Evolutionary conservation across 1,140 invertebrate species (phyloP).

Genomic region (Camponotus vicinus): DNA sequence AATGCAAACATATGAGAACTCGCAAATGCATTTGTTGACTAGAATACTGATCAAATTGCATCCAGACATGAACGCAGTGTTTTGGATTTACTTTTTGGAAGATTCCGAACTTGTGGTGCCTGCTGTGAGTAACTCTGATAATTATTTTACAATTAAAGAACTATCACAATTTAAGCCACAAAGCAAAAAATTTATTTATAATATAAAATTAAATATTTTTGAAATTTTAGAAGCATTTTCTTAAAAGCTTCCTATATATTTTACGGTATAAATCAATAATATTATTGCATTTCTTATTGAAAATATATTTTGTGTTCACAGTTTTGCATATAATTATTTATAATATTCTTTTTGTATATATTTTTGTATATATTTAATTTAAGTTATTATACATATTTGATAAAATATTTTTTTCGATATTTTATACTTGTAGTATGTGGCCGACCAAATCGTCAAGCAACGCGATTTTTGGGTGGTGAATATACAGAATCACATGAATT

Average conservation of each 20-base stretch:
- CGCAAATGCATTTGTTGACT: constrained; percentile 13
- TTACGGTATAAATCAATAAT: not conserved
- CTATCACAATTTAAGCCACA: not conserved
- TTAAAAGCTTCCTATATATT: too few species aligned
- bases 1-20: not conserved
- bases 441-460: constrained; percentile 79
- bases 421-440: constrained; percentile 79
- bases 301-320: not conserved
- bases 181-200: not conserved
- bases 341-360: not conserved
- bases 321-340: not conserved
- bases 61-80: constrained; percentile 74
- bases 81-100: constrained; percentile 78
- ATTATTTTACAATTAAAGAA: not conserved
- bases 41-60: constrained; percentile 25
- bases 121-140: constrained; percentile 78
- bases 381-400: not conserved
- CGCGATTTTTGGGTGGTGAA: constrained; percentile 85
- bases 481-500: constrained; percentile 85
- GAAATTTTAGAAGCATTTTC: too few species aligned
- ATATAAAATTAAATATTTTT: not conserved
- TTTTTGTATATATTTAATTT: not conserved
- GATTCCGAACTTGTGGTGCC: constrained; percentile 77
- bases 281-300: not conserved
- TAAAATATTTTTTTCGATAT: constrained; percentile 32